Evolutionary conservation across 2,113 vertebrate species (phyloP).

Genomic region (Tursiops truncatus): DNA sequence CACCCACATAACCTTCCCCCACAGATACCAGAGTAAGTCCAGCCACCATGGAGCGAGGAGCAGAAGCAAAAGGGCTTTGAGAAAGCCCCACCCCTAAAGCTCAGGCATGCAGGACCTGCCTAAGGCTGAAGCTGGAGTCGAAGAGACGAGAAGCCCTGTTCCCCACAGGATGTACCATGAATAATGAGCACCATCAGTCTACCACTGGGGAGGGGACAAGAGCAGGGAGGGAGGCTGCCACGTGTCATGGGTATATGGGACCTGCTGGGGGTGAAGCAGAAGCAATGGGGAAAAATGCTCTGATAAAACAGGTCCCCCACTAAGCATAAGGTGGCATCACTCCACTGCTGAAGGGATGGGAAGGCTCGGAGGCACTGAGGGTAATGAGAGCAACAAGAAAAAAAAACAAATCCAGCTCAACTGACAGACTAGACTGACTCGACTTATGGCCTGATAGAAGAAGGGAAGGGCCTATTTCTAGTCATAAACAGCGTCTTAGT

Average conservation of each 20-base stretch:
- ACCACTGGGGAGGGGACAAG: background rate
- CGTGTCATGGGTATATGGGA: too few species aligned
- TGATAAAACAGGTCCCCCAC: background rate
- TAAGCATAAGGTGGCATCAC: background rate
- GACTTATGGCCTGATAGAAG: background rate
- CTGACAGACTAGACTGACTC: background rate
- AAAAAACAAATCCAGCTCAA: background rate
- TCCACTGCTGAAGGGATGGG: background rate
- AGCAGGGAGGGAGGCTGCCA: background rate
- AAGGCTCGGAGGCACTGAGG: background rate
- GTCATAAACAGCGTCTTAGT: background rate
- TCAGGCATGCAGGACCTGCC: background rate
- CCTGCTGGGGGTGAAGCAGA: too few species aligned
- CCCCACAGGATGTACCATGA: background rate
- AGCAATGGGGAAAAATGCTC: too few species aligned
- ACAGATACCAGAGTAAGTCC: background rate
- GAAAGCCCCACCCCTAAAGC: background rate
- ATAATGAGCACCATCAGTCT: background rate
- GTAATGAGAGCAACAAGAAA: background rate
- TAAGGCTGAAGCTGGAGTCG: background rate
- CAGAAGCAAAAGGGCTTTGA: background rate
- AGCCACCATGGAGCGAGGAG: background rate
- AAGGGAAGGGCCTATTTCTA: background rate
- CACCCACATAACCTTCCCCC: background rate
- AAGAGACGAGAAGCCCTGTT: background rate